A percentile compares a stretch with the other conserved stretches of the same genome.
Conservation (phyloP, 2,888 invertebrate species). For the Eupithecia inturbata region DNA sequence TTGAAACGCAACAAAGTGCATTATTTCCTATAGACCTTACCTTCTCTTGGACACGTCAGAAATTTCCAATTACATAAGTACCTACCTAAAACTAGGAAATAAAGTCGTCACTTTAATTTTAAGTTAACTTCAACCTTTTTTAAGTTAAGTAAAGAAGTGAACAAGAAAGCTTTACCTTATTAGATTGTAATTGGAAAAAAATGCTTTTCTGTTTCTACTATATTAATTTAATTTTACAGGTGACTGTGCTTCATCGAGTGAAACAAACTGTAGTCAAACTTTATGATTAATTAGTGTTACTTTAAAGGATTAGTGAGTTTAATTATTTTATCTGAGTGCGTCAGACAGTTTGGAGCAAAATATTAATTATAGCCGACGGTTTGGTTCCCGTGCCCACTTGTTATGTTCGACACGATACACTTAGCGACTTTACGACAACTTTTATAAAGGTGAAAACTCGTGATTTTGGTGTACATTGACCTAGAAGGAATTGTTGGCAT, state of each 20-base stretch:
- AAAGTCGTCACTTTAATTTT: too few relatives aligned
- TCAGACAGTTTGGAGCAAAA: slow-evolving; percentile 33
- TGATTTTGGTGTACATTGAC: background rate
- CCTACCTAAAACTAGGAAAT: too few relatives aligned
- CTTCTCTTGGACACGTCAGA: too few relatives aligned
- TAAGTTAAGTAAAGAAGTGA: too few relatives aligned
- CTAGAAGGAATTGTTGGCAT: background rate
- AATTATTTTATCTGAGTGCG: slow-evolving; percentile 51
- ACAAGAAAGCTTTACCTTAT: too few relatives aligned
- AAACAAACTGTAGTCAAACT: slow-evolving; percentile 33
- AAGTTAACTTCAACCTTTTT: too few relatives aligned
- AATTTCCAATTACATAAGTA: too few relatives aligned
- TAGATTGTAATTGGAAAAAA: too few relatives aligned
- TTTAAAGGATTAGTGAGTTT: slow-evolving; percentile 52
- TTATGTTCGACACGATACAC: slow-evolving; percentile 15
- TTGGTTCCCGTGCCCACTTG: background rate
- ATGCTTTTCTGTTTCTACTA: too few relatives aligned
- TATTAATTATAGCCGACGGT: slow-evolving; percentile 27
- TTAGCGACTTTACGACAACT: background rate
- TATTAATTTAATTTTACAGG: background rate
- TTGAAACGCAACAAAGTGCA: too few relatives aligned
- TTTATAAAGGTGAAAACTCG: background rate
- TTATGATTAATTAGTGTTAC: slow-evolving; percentile 46
- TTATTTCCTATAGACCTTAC: too few relatives aligned
- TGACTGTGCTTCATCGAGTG: background rate